Evolutionary conservation across 2,888 invertebrate genomes (phyloP).

Genomic region (Acanthococcus lagerstroemiae): DNA sequence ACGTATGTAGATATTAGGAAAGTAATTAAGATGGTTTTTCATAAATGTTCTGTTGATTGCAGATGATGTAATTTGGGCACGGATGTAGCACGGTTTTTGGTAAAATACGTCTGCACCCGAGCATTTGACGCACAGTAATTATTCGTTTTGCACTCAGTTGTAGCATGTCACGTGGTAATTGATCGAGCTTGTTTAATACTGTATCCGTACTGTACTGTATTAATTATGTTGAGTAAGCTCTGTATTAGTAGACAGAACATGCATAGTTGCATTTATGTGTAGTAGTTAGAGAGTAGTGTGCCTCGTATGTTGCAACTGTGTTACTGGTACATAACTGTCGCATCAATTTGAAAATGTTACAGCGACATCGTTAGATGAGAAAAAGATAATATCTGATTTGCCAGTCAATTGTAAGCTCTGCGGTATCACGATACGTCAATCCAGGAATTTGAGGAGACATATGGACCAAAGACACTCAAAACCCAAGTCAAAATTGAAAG

Average conservation of each 20-base stretch:
- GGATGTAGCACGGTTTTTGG: constrained; percentile 17
- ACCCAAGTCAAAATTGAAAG: constrained; percentile 7
- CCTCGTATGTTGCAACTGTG: too few relatives aligned
- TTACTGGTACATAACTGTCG: too few relatives aligned
- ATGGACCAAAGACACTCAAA: constrained; percentile 37
- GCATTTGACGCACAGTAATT: constrained; percentile 6
- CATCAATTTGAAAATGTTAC: too few relatives aligned
- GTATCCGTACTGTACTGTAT: too few relatives aligned
- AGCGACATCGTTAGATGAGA: constrained; percentile 26
- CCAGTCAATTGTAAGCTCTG: constrained; percentile 37
- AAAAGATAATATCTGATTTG: constrained; percentile 37
- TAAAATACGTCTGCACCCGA: constrained; percentile 3
- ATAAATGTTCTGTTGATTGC: too few relatives aligned
- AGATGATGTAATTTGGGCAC: constrained; percentile 14
- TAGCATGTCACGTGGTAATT: too few relatives aligned
- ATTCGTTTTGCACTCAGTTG: too few relatives aligned
- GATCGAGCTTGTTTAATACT: too few relatives aligned
- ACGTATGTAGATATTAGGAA: background rate
- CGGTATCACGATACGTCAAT: constrained; percentile 37
- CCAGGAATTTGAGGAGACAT: constrained; percentile 37
- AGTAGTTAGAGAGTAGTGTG: too few relatives aligned
- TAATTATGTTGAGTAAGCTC: too few relatives aligned
- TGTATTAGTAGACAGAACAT: too few relatives aligned
- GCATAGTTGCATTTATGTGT: too few relatives aligned
- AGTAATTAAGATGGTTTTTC: background rate